Conservation (phyloP, 2,888 invertebrate genomes). For the Neria commutata region DNA sequence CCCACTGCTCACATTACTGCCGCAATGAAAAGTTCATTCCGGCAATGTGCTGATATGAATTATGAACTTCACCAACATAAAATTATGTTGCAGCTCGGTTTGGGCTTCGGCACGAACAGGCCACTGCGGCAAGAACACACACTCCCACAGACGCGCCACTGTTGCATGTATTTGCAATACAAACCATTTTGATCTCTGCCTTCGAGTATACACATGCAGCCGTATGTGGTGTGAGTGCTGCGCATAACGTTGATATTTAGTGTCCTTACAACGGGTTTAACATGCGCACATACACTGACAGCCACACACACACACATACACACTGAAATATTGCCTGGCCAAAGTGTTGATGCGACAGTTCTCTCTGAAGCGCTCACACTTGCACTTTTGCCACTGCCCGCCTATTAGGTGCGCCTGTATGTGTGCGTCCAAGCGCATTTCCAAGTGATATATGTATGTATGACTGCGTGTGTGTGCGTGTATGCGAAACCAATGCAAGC, state of each 20-base stretch:
- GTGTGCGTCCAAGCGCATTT: slow-evolving; percentile 23
- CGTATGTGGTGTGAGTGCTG: too few relatives aligned
- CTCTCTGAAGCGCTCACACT: not conserved
- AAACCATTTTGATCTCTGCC: too few relatives aligned
- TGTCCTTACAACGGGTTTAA: not conserved
- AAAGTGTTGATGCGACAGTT: slow-evolving; percentile 7
- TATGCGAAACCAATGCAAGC: slow-evolving; percentile 14
- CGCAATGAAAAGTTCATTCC: slow-evolving; percentile 41
- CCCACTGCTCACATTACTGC: slow-evolving; percentile 6
- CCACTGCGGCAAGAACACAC: not conserved
- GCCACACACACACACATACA: not conserved
- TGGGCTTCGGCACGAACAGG: not conserved
- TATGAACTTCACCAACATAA: slow-evolving; percentile 33
- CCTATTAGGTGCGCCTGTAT: slow-evolving; percentile 19
- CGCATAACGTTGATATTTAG: too few relatives aligned
- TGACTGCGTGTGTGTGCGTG: too few relatives aligned
- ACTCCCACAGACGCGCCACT: not conserved
- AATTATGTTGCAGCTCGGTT: slow-evolving; percentile 10
- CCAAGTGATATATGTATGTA: slow-evolving; percentile 14
- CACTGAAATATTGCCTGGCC: not conserved
- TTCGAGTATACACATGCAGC: too few relatives aligned
- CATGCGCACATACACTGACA: not conserved
- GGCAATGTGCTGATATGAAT: slow-evolving; percentile 41
- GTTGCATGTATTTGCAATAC: slow-evolving; percentile 13
- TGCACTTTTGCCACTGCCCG: slow-evolving; percentile 8